These are phyloP conservation scores for Trichopria drosophilae DNA, from an alignment of 2,888 invertebrate species.

Conservation along the genomic window DNA sequence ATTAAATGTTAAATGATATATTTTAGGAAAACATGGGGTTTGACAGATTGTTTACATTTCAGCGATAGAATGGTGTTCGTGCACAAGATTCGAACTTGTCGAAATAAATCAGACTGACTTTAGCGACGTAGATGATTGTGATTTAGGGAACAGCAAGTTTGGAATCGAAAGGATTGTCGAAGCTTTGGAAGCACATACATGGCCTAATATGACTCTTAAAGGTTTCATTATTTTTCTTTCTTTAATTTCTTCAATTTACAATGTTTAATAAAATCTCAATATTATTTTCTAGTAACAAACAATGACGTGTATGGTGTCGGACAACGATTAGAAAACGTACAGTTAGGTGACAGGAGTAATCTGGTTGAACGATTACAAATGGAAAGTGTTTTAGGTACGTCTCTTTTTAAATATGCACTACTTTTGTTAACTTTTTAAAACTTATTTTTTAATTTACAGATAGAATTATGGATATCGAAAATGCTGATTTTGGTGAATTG, in stretches of 20 bases:
- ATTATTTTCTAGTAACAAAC: constrained; percentile 18
- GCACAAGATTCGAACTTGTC: constrained; percentile 70
- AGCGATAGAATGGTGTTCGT: constrained; percentile 69
- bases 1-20: too few relatives aligned
- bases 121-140: constrained; percentile 55
- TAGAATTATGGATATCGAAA: constrained; percentile 53
- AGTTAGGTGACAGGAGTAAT: constrained; percentile 36
- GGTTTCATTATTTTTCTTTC: constrained; percentile 47
- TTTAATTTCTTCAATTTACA: neutral
- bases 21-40: too few relatives aligned
- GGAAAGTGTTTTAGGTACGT: constrained; percentile 50
- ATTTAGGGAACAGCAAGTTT: constrained; percentile 64
- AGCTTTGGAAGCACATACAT: constrained; percentile 72
- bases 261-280: too few relatives aligned
- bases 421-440: neutral
- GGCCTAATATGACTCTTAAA: constrained; percentile 72
- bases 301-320: constrained; percentile 45
- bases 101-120: constrained; percentile 61
- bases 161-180: constrained; percentile 71
- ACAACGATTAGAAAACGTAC: constrained; percentile 49
- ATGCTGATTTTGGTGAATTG: constrained; percentile 65
- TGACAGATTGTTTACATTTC: too few relatives aligned
- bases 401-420: neutral
- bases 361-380: constrained; percentile 45
- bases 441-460: constrained; percentile 38